phyloP scores from a whole-genome alignment of 37 sponge, comb jelly and placozoan species.

The Chondrilla cf. caribensis region DNA sequence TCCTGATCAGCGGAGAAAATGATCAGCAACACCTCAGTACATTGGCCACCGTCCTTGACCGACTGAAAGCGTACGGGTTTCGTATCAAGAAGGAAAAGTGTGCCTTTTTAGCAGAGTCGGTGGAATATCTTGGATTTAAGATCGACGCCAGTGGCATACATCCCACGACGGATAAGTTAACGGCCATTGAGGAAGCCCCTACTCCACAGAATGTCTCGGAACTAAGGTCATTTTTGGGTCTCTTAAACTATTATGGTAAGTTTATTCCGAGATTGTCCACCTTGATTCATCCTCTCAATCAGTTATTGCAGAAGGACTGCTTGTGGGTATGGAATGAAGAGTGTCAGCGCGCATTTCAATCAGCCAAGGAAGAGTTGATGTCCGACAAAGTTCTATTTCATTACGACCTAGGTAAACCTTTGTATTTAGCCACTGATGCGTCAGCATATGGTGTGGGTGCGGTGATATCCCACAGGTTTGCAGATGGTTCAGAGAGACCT shows the following conservation, averaged over 20 bases:
- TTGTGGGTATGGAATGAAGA: background rate
- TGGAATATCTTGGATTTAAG: conserved; percentile 14
- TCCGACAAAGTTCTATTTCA: conserved; percentile 20
- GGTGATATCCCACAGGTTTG: conserved; percentile 14
- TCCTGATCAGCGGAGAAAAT: conserved; percentile 4
- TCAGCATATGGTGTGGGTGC: conserved; percentile 32
- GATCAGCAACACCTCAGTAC: conserved; percentile 10
- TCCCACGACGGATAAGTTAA: background rate
- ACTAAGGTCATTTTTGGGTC: conserved; percentile 16
- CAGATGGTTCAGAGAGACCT: conserved; percentile 28
- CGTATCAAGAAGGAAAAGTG: background rate
- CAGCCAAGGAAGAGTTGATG: background rate
- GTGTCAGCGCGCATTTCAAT: background rate
- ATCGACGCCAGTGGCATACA: conserved; percentile 4
- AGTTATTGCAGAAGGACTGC: conserved; percentile 1
- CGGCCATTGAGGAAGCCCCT: conserved; percentile 17
- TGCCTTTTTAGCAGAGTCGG: background rate
- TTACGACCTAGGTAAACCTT: background rate
- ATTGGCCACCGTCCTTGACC: background rate
- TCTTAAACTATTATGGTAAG: conserved; percentile 20
- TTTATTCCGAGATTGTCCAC: conserved; percentile 21
- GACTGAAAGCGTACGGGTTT: background rate
- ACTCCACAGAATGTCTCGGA: conserved; percentile 24
- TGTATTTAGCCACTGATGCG: conserved; percentile 16
- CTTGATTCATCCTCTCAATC: background rate